Percentiles rank a stretch among this genome's conserved stretches.
Conservation (phyloP, 92 coral and sea anemone genomes). For the Micromussa lordhowensis region DNA sequence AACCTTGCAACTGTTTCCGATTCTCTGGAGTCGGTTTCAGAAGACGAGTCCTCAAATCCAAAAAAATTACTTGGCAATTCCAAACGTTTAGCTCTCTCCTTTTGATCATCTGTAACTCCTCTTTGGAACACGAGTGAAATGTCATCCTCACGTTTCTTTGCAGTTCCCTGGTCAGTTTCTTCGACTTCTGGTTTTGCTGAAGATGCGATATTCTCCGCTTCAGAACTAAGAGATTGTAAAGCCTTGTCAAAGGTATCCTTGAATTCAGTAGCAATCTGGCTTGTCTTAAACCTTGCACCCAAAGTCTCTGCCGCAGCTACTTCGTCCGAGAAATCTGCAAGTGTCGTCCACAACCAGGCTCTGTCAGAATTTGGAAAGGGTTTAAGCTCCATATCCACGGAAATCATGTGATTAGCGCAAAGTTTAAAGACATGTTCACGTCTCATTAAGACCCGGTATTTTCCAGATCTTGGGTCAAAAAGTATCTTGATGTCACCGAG, state of each 20-base stretch:
- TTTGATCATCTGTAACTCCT: constrained; percentile 55
- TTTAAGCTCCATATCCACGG: constrained; percentile 85
- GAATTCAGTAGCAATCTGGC: constrained; percentile 76
- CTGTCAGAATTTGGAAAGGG: constrained; percentile 80
- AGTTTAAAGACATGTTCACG: constrained; percentile 93
- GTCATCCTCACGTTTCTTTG: constrained; percentile 38
- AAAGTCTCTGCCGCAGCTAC: constrained; percentile 76
- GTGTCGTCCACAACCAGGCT: constrained; percentile 91
- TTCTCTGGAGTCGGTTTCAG: neutral
- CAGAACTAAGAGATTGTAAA: neutral
- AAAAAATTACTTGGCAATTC: constrained; percentile 57
- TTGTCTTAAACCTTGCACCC: constrained; percentile 83
- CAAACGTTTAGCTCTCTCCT: constrained; percentile 58
- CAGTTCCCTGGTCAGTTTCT: neutral
- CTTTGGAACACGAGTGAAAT: constrained; percentile 48
- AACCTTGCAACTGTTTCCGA: constrained; percentile 10
- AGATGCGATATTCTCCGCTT: neutral
- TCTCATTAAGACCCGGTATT: constrained; percentile 86
- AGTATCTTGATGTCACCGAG: constrained; percentile 91
- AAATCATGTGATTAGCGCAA: constrained; percentile 91
- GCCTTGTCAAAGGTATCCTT: constrained; percentile 75
- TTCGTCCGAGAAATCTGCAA: constrained; percentile 93
- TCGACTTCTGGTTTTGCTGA: neutral
- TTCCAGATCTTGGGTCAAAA: constrained; percentile 63
- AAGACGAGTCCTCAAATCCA: constrained; percentile 13